These are phyloP conservation scores for Fulica atra DNA, from an alignment of 2,113 vertebrate species.

Conservation along the genomic window DNA sequence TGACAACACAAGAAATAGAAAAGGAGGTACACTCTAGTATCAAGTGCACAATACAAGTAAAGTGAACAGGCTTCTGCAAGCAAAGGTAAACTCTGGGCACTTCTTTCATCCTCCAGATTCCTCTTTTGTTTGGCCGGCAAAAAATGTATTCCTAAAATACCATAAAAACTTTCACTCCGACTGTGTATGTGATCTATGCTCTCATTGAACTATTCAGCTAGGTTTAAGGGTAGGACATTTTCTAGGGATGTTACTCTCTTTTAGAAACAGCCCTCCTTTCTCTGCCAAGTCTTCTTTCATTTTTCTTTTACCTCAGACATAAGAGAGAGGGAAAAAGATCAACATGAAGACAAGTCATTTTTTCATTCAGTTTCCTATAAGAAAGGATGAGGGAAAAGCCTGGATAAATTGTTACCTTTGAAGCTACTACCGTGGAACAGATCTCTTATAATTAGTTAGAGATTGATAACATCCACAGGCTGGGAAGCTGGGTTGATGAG, in stretches of 20 bases:
- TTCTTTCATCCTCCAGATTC: background rate
- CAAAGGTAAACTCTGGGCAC: background rate
- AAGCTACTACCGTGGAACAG: background rate
- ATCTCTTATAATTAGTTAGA: background rate
- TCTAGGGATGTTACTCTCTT: background rate
- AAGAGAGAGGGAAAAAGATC: background rate
- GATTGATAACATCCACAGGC: background rate
- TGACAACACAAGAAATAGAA: background rate
- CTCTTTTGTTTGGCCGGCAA: background rate
- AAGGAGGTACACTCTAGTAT: background rate
- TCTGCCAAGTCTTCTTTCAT: background rate
- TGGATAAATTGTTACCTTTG: background rate
- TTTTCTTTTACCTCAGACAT: background rate
- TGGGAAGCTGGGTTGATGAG: background rate
- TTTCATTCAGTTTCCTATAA: background rate
- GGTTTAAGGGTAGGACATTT: slow-evolving; percentile 6
- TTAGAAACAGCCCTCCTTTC: background rate
- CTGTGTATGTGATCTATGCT: background rate
- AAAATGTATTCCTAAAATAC: background rate
- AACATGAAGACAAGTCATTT: background rate
- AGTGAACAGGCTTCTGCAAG: background rate
- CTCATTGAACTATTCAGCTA: slow-evolving; percentile 5
- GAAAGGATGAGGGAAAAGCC: background rate
- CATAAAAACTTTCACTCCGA: background rate
- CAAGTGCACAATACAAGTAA: background rate